phyloP scores from a whole-genome alignment of 2,888 invertebrate genomes.

The Lampropteryx suffumata region DNA sequence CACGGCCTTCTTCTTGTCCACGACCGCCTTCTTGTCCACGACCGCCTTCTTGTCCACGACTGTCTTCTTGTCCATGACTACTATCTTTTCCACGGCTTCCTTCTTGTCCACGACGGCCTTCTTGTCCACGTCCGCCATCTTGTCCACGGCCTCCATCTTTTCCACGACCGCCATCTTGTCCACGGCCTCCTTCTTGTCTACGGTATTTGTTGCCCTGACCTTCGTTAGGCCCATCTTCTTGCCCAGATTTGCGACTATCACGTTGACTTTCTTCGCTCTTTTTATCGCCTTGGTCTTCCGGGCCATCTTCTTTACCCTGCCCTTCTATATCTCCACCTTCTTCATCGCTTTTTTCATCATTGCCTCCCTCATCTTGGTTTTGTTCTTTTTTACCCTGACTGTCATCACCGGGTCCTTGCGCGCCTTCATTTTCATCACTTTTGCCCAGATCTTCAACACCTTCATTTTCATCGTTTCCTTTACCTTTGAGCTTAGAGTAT shows the following conservation, averaged over 20 bases:
- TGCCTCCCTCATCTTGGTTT: neutral
- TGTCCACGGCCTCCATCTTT: neutral
- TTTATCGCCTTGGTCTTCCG: neutral
- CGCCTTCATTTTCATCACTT: neutral
- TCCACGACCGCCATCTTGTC: neutral
- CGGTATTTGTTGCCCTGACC: neutral
- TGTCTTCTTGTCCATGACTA: neutral
- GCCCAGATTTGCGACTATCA: neutral
- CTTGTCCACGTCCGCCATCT: neutral
- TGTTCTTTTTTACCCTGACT: neutral
- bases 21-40: constrained; percentile 1
- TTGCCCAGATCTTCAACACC: neutral
- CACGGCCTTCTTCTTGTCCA: neutral
- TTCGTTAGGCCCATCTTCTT: neutral
- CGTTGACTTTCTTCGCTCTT: constrained; percentile 13
- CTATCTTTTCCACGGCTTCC: neutral
- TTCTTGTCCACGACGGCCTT: neutral
- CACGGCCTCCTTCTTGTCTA: neutral
- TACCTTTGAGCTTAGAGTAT: constrained; percentile 16
- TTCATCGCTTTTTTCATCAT: neutral
- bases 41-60: neutral
- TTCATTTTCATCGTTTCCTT: constrained; percentile 6
- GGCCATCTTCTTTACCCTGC: neutral
- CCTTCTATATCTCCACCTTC: constrained; percentile 1
- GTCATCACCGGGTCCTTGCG: constrained; percentile 4